These are phyloP conservation scores for Ptilodon capucinus DNA, from an alignment of 2,888 invertebrate species.

Conservation along the genomic window DNA sequence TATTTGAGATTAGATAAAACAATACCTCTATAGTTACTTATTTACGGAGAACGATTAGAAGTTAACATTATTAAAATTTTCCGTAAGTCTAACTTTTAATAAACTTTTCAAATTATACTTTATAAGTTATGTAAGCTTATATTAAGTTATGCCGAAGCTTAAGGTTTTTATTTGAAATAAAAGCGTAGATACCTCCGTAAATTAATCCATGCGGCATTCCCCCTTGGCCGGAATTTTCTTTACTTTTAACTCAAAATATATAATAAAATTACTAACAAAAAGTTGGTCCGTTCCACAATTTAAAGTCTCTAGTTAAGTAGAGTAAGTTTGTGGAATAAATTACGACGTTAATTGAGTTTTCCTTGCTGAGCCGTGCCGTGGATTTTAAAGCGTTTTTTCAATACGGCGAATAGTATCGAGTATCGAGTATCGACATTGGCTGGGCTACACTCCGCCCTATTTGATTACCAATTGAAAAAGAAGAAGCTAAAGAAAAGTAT, in stretches of 20 bases:
- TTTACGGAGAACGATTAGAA: too few relatives aligned
- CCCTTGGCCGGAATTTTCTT: neutral
- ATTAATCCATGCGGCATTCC: neutral
- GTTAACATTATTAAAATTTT: too few relatives aligned
- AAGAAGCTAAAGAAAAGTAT: too few relatives aligned
- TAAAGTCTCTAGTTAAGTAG: neutral
- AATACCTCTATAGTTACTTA: too few relatives aligned
- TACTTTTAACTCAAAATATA: neutral
- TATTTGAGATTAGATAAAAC: too few relatives aligned
- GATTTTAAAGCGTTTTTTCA: neutral
- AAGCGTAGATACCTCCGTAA: neutral
- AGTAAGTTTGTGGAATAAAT: neutral
- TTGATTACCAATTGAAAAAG: too few relatives aligned
- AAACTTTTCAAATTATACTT: too few relatives aligned
- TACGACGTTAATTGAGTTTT: neutral
- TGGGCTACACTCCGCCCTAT: too few relatives aligned
- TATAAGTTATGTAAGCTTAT: neutral
- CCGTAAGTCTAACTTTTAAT: too few relatives aligned
- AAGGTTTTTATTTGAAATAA: neutral
- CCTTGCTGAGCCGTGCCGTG: neutral
- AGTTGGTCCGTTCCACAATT: neutral
- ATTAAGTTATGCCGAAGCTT: neutral
- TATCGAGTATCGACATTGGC: too few relatives aligned
- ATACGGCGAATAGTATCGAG: neutral
- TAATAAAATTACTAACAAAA: neutral